Base-by-base conservation (phyloP, 1,140 invertebrate genomes). In the Philotrypesis tridentata region DNA sequence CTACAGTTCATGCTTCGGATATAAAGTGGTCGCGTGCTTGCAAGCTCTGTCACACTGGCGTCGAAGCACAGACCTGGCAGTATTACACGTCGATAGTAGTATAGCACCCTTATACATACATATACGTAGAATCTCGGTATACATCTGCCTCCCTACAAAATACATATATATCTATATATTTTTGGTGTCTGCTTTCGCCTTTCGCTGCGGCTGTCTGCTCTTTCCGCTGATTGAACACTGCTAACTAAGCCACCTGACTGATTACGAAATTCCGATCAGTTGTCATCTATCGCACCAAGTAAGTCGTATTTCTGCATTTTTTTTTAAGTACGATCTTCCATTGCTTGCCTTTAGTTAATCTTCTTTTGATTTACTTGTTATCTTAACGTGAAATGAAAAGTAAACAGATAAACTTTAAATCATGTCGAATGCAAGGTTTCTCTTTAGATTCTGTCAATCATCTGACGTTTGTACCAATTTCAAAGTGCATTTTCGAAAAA, bases 21-120 rank as follows among this genome's bases (percentile, higher is more conserved):
- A 91, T 91, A 91, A 90, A 91, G 88, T 90, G 87, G 87, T 88
- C 87, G 89, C 89, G 84, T 89, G 88, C 88, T 89, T 86, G 85
- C 85, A 87, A 88, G 86, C 88, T 87, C 90, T 89, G 89, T 90
- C 90, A 91, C 82, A 89, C 83, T 86, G 86, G 76, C 80, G 85
- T 83, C 79, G 78, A 89, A 84, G 72, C 86, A 84, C 84, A 83
- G 83, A 82, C 68, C 73, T 29, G 83, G 68, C 83, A 85, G 80
- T 67, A 83, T 80, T 80, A 75, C 55, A 75, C 72, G 23, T 12
- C 55, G 37, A 23, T 43, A 67, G 31, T 76, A 55, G n/a, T 71
- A 61, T n/a, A 70, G 31, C 68, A 79, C 67, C 14, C 48, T n/a
- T n/a, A 37, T n/a, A 70, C 31, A 37, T 8, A 37, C 31, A 25